These are phyloP conservation scores for Clamator glandarius DNA, from an alignment of 2,797 vertebrate species.

Conservation along the genomic window DNA sequence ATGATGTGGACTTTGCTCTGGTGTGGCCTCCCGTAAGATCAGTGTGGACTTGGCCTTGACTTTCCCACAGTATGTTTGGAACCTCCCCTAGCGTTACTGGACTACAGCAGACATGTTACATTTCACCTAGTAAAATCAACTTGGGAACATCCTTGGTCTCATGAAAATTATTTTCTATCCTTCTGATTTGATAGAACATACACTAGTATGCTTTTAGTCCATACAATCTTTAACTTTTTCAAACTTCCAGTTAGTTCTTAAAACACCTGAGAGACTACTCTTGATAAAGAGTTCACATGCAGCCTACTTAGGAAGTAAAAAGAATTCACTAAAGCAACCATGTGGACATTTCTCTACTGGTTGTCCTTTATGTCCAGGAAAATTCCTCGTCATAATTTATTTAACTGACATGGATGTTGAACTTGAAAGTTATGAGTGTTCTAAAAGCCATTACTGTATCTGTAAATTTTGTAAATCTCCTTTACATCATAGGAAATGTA, in stretches of 20 bases:
- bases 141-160: background rate
- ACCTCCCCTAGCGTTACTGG: accelerated
- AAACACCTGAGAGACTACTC: background rate
- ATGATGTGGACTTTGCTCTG: background rate
- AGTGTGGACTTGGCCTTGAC: background rate
- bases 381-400: background rate
- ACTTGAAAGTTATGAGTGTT: background rate
- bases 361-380: background rate
- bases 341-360: background rate
- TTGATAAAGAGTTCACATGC: background rate
- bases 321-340: background rate
- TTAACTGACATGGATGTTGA: background rate
- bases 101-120: background rate
- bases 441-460: background rate
- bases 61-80: accelerated
- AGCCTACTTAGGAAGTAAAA: background rate
- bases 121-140: background rate
- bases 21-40: background rate
- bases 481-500: background rate
- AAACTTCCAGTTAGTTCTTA: background rate
- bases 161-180: background rate
- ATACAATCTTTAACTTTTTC: background rate
- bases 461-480: background rate
- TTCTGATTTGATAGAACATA: background rate
- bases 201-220: background rate